Evolutionary conservation across 2,797 vertebrate genomes (phyloP).

Genomic region (Cryptoprocta ferox): DNA sequence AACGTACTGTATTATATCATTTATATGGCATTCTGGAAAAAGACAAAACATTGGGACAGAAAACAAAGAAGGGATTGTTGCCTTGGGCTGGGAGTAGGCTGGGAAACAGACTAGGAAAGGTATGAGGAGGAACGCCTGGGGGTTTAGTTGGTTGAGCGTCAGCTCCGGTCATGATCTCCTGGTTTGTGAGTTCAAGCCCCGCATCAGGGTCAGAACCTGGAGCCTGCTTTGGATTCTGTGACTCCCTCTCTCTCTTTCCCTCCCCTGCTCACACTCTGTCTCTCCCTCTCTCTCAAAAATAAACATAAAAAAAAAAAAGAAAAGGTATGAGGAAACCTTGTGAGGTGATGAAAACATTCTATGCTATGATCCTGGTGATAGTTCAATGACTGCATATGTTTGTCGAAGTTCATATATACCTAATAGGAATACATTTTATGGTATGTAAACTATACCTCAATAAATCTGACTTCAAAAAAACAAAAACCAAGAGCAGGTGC

Average conservation of each 20-base stretch:
- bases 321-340: background rate
- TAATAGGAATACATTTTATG: background rate
- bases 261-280: no score
- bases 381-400: background rate
- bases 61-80: background rate
- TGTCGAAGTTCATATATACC: background rate
- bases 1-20: background rate
- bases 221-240: no score
- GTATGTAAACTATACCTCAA: background rate
- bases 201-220: no score
- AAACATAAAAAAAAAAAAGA: background rate
- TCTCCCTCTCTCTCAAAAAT: no score
- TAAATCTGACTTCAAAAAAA: background rate
- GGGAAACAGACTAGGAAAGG: background rate
- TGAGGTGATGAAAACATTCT: background rate
- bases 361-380: background rate
- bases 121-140: background rate
- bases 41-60: background rate
- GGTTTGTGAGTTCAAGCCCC: no score
- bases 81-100: background rate
- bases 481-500: background rate
- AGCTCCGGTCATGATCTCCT: no score
- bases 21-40: background rate
- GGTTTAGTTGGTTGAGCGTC: no score
- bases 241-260: no score